Evolutionary conservation across 2,113 vertebrate species (phyloP).

Genomic region (Aegypius monachus): DNA sequence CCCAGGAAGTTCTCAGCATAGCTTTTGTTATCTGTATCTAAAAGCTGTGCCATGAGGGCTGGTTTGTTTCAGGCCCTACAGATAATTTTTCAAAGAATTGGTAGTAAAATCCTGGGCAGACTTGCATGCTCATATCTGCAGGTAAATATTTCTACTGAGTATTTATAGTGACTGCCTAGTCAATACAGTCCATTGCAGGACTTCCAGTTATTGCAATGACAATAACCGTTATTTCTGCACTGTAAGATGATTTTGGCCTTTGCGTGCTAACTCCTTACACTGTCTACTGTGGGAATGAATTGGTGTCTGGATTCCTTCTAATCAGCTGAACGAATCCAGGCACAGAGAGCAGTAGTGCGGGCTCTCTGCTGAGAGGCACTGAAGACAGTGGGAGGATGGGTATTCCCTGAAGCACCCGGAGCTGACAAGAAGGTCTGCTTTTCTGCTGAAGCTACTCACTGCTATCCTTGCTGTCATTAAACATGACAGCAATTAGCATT

Average conservation of each 20-base stretch:
- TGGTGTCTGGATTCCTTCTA: not conserved
- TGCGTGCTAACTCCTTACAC: not conserved
- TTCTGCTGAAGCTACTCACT: not conserved
- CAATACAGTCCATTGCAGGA: not conserved
- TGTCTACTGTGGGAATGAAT: not conserved
- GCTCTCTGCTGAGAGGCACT: not conserved
- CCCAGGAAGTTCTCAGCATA: not conserved
- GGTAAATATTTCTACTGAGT: not conserved
- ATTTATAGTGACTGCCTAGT: not conserved
- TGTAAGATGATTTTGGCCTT: not conserved
- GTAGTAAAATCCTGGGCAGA: not conserved
- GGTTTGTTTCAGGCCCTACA: not conserved
- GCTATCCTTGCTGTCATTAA: conserved; percentile 1
- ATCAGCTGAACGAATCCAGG: not conserved
- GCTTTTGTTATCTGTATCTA: not conserved
- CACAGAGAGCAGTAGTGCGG: not conserved
- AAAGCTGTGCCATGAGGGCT: not conserved
- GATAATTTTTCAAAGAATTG: not conserved
- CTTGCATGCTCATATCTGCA: not conserved
- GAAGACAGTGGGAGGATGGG: not conserved
- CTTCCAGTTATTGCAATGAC: not conserved
- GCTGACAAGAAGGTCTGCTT: not conserved
- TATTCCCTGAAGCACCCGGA: not conserved
- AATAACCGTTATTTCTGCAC: not conserved
- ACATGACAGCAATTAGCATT: not conserved